phyloP scores from a whole-genome alignment of 2,113 vertebrate species.

The Todiramphus saurophagus region DNA sequence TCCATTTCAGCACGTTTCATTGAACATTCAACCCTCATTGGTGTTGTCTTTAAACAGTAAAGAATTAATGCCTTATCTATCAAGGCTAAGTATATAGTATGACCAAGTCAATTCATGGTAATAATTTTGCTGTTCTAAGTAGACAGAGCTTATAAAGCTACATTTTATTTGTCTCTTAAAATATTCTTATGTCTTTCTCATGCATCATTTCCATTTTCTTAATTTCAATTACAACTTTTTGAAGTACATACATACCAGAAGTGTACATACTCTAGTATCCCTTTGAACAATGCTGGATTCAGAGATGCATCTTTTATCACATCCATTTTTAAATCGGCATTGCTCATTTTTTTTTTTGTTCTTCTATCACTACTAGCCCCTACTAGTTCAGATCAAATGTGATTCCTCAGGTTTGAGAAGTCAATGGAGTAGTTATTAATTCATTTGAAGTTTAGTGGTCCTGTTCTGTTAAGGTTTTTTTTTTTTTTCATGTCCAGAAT shows the following conservation, averaged over 20 bases:
- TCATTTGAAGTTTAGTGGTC: not conserved
- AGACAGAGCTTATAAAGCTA: not conserved
- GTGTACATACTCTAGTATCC: rapidly evolving
- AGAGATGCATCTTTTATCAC: not conserved
- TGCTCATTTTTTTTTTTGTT: not conserved
- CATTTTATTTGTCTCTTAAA: not conserved
- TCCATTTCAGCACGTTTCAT: not conserved
- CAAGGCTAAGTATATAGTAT: not conserved
- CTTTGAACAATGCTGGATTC: not conserved
- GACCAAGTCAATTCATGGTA: not conserved
- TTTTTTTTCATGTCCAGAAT: not conserved
- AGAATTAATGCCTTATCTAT: not conserved
- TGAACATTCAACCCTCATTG: not conserved
- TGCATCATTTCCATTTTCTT: not conserved
- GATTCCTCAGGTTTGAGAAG: not conserved
- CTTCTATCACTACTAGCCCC: not conserved
- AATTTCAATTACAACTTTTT: not conserved
- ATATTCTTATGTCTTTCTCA: not conserved
- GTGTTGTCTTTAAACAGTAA: not conserved
- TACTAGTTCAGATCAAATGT: not conserved
- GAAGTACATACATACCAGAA: not conserved
- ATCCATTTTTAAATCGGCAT: not conserved
- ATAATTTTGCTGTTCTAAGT: not conserved
- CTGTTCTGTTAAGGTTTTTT: not conserved
- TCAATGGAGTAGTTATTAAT: not conserved